Conservation (phyloP, 2,113 vertebrate genomes). For the Lepus americanus region DNA sequence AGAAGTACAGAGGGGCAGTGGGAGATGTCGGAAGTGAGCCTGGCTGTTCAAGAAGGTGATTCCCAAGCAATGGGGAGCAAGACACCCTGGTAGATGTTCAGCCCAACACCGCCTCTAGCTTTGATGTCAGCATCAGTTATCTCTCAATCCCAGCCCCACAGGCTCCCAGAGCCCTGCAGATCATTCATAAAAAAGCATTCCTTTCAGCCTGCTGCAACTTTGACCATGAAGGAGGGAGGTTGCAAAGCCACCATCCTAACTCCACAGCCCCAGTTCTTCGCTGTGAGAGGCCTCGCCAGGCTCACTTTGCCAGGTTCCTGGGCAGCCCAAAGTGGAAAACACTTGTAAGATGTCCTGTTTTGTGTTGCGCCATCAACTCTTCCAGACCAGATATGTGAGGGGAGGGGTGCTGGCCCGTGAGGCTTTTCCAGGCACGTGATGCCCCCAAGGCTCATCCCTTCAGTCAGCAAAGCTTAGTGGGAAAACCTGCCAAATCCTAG, state of each 20-base stretch:
- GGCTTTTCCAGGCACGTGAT: slow-evolving; percentile 45
- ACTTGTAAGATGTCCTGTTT: slow-evolving; percentile 53
- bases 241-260: slow-evolving; percentile 24
- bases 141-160: slow-evolving; percentile 52
- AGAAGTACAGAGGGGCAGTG: neutral
- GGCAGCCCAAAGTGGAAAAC: slow-evolving; percentile 41
- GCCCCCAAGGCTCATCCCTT: slow-evolving; percentile 50
- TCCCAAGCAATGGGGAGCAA: neutral
- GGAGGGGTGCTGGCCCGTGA: neutral
- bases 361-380: slow-evolving; percentile 57
- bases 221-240: neutral
- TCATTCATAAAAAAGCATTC: slow-evolving; percentile 1
- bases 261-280: slow-evolving; percentile 1
- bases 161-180: slow-evolving; percentile 14
- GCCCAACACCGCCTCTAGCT: neutral
- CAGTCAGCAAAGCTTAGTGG: slow-evolving; percentile 45
- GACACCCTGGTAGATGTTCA: neutral
- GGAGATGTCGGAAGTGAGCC: neutral
- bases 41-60: neutral
- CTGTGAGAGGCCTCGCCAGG: neutral
- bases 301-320: slow-evolving; percentile 24
- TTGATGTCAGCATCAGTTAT: slow-evolving; percentile 5
- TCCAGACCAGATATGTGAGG: slow-evolving; percentile 42
- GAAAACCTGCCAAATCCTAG: slow-evolving; percentile 40
- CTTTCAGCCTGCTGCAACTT: slow-evolving; percentile 10